Evolutionary conservation across 2,113 vertebrate genomes (phyloP), one percentile per base, ranked within the genome.

Genomic region (Anser cygnoides): DNA sequence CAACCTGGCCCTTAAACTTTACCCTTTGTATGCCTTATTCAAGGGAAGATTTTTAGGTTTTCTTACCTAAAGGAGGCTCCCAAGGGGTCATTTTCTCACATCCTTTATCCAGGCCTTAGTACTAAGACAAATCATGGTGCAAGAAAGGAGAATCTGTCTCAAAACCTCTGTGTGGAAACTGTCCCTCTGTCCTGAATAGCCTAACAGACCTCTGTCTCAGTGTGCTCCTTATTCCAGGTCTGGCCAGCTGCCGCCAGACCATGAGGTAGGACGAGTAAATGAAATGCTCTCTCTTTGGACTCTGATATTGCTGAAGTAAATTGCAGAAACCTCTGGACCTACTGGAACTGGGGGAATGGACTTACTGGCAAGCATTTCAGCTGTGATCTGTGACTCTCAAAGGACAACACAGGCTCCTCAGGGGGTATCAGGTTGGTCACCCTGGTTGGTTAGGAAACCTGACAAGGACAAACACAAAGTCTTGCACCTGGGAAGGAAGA

Each of bases 191-290:
- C 44, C 55, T 66, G 39, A 78, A 43, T 0, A 70, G 16, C 0
- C 0, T 66, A 41, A 10, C 50, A 15, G 41, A 44, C 35, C 59
- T 81, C 59, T 81, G 31, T 55, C 43, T 77, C 78, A 35, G 65
- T 49, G 16, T 12, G 21, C 35, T 81, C 31, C 58, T 87, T 0
- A 0, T 49, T 26, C 17, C n/a, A 5, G 20, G 63, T 39, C 43
- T 43, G 46, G 77, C 50, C 39, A 61, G 58, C 15, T 78, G 50
- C 39, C 78, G 39, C 17, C 46, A 66, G 61, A 28, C 33, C 44
- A 16, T 28, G 13, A n/a, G 28, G 46, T 10, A 44, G 76, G 41
- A 66, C 16, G 37, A 29, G 35, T 18, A 22, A 91, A 57, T 55
- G 55, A 67, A 89, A 59, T 19, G 50, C 22, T 84, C 22, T 46